phyloP scores from a whole-genome alignment of 2,797 vertebrate species.

The Cyclopterus lumpus region DNA sequence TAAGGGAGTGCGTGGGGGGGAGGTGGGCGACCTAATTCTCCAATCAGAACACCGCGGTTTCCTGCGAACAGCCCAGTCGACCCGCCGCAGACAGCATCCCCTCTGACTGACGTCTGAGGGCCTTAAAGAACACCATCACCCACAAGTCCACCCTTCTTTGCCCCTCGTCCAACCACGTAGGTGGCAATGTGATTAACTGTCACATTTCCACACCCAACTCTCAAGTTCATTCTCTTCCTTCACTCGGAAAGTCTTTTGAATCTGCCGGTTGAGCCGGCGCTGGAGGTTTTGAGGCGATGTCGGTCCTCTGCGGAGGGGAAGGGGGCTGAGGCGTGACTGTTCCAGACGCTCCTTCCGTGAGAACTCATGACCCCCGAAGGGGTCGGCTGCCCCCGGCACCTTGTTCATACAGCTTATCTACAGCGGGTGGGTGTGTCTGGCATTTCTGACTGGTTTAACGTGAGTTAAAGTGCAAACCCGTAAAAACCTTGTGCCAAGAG shows the following conservation, averaged over 20 bases:
- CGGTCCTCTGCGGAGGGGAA: background rate
- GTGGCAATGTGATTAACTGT: constrained; percentile 8
- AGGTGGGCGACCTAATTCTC: constrained; percentile 59
- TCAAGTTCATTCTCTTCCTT: constrained; percentile 23
- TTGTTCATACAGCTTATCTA: constrained; percentile 27
- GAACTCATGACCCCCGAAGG: constrained; percentile 21
- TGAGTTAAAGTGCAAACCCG: constrained; percentile 37
- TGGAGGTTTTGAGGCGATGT: constrained; percentile 23
- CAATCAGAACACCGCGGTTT: constrained; percentile 54
- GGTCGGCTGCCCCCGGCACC: constrained; percentile 37
- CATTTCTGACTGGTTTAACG: constrained; percentile 38
- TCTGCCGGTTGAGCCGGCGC: constrained; percentile 27
- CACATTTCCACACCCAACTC: constrained; percentile 22
- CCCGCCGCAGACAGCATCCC: constrained; percentile 30
- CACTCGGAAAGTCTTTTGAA: constrained; percentile 32
- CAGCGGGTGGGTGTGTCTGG: constrained; percentile 14
- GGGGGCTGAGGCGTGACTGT: constrained; percentile 7
- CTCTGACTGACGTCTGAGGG: constrained; percentile 34
- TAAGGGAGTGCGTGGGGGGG: constrained; percentile 49
- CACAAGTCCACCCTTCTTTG: constrained; percentile 32
- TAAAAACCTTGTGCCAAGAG: constrained; percentile 40
- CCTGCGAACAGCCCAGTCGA: constrained; percentile 18
- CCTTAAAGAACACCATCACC: constrained; percentile 45
- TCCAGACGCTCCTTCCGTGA: constrained; percentile 38
- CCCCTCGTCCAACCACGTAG: constrained; percentile 11